These are phyloP conservation scores for Drosophila suzukii DNA, from an alignment of 1,140 invertebrate genomes.

Conservation along the genomic window DNA sequence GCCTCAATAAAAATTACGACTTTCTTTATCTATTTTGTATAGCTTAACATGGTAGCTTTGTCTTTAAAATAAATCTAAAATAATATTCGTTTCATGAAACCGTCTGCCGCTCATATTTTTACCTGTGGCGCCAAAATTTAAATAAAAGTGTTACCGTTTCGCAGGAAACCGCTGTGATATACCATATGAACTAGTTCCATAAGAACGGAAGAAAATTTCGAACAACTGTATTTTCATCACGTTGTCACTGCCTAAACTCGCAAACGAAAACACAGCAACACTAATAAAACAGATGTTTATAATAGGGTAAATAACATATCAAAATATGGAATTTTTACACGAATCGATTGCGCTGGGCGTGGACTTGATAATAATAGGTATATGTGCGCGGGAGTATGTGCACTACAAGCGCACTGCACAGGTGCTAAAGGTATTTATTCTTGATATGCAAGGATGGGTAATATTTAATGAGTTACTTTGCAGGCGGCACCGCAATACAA, in stretches of 20 bases:
- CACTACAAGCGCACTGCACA: slow-evolving; percentile 88
- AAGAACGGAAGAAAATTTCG: neutral
- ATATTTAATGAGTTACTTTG: slow-evolving; percentile 9
- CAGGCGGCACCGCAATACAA: slow-evolving; percentile 89
- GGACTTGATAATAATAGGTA: slow-evolving; percentile 89
- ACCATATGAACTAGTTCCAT: slow-evolving; percentile 1
- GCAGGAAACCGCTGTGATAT: neutral
- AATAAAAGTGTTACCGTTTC: neutral
- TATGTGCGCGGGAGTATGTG: slow-evolving; percentile 89
- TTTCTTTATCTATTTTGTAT: no score
- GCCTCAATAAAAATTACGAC: no score
- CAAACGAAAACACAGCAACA: slow-evolving; percentile 9
- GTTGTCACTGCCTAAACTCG: neutral
- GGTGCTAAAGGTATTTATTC: slow-evolving; percentile 87
- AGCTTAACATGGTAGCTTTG: no score
- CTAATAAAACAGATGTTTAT: slow-evolving; percentile 22
- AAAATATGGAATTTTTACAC: slow-evolving; percentile 76
- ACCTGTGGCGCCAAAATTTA: neutral
- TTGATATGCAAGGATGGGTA: slow-evolving; percentile 1
- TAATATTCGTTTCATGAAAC: no score
- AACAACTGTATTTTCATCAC: neutral
- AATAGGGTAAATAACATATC: slow-evolving; percentile 4
- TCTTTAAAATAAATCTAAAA: no score
- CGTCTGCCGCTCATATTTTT: no score
- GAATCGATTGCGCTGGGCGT: slow-evolving; percentile 89